Evolutionary conservation across 2,888 invertebrate genomes (phyloP).

Genomic region (Dermolepida albohirtum): DNA sequence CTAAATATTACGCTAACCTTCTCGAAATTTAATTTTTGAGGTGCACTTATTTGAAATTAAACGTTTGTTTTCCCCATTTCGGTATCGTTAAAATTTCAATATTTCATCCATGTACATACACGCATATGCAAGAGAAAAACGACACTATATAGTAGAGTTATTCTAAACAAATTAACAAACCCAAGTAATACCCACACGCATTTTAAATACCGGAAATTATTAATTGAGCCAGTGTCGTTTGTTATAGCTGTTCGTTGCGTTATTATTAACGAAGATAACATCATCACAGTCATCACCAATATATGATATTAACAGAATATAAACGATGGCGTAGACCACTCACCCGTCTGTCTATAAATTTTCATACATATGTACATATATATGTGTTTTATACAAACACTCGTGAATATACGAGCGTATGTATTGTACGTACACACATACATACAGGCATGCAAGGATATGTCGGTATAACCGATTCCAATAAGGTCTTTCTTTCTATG

Average conservation of each 20-base stretch:
- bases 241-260: constrained; percentile 34
- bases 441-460: neutral
- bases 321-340: constrained; percentile 4
- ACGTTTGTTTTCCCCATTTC: no score
- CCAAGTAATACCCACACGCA: constrained; percentile 54
- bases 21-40: no score
- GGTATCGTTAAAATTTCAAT: no score
- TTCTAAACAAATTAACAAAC: constrained; percentile 55
- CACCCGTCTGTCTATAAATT: neutral
- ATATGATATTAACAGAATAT: constrained; percentile 15
- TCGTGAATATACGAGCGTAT: neutral
- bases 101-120: no score
- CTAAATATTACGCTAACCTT: no score
- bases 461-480: neutral
- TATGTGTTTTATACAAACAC: constrained; percentile 11
- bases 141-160: constrained; percentile 5
- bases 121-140: no score
- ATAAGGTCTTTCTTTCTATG: constrained; percentile 3
- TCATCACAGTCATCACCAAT: constrained; percentile 37
- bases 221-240: constrained; percentile 51
- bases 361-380: neutral
- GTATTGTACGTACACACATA: neutral
- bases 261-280: constrained; percentile 38
- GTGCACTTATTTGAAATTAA: no score
- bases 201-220: constrained; percentile 53